Percentiles rank a stretch among this genome's conserved stretches.
phyloP scores from a whole-genome alignment of 2,113 vertebrate genomes.

The Bos javanicus region DNA sequence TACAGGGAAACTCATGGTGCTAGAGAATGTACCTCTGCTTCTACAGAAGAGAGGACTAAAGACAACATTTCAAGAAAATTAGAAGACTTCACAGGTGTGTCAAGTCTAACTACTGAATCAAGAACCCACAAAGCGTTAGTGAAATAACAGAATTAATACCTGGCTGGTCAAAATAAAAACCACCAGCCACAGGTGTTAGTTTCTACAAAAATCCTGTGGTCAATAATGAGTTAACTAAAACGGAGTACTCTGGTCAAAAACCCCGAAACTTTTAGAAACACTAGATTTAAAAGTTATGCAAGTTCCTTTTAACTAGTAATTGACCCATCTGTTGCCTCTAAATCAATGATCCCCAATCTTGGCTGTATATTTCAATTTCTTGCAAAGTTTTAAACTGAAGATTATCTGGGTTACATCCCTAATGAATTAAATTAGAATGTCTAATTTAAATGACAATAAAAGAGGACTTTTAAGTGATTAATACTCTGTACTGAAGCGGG shows the following conservation, averaged over 20 bases:
- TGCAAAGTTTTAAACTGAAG: background rate
- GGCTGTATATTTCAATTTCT: background rate
- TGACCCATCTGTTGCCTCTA: background rate
- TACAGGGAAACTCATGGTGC: background rate
- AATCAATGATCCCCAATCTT: background rate
- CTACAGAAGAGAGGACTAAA: background rate
- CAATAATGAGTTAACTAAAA: background rate
- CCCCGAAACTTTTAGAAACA: background rate
- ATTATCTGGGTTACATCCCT: background rate
- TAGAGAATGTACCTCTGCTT: background rate
- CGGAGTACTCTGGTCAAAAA: background rate
- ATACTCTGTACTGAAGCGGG: background rate
- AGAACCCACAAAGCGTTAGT: background rate
- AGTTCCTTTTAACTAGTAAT: background rate
- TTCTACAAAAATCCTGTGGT: background rate
- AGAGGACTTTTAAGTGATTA: background rate
- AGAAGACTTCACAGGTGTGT: background rate
- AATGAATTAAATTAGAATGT: slow-evolving; percentile 15
- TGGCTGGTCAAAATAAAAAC: background rate
- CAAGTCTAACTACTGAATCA: background rate
- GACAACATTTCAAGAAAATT: background rate
- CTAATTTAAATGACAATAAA: slow-evolving; percentile 26
- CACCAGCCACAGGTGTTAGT: background rate
- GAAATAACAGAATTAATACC: background rate
- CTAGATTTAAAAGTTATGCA: background rate